Evolutionary conservation across 2,797 vertebrate species (phyloP).

Genomic region (Podarcis lilfordi): DNA sequence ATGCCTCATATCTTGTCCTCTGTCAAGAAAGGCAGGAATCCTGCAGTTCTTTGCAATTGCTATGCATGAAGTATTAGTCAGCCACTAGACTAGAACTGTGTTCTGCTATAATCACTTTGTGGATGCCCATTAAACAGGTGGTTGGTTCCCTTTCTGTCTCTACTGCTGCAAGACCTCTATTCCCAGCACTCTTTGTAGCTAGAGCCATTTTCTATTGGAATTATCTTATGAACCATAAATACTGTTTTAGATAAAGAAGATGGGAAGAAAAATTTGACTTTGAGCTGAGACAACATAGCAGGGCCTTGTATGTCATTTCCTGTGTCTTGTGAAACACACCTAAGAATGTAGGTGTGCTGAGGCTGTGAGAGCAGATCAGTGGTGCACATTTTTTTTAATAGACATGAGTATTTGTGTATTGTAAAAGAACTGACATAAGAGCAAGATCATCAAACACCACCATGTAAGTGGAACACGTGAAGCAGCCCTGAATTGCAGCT

Average conservation of each 20-base stretch:
- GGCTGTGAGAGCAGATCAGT: background rate
- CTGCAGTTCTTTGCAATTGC: conserved; percentile 1
- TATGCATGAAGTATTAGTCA: background rate
- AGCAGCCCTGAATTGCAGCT: background rate
- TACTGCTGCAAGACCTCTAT: background rate
- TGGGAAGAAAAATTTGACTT: background rate
- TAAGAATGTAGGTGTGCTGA: background rate
- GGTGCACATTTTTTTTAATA: background rate
- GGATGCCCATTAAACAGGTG: background rate
- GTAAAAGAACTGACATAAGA: background rate
- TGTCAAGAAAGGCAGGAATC: background rate
- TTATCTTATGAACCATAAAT: background rate
- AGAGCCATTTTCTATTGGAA: background rate
- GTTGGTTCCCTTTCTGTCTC: background rate
- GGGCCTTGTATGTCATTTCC: background rate
- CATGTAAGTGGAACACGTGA: background rate
- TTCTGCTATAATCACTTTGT: background rate
- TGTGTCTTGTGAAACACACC: background rate
- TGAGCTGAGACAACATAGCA: background rate
- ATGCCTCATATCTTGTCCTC: conserved; percentile 14
- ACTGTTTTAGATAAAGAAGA: conserved; percentile 9
- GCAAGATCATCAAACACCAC: background rate
- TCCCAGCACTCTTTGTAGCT: background rate
- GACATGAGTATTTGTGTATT: background rate
- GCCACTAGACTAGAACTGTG: background rate